Base-by-base conservation (phyloP, 2,113 vertebrate genomes). In the Podilymbus podiceps region DNA sequence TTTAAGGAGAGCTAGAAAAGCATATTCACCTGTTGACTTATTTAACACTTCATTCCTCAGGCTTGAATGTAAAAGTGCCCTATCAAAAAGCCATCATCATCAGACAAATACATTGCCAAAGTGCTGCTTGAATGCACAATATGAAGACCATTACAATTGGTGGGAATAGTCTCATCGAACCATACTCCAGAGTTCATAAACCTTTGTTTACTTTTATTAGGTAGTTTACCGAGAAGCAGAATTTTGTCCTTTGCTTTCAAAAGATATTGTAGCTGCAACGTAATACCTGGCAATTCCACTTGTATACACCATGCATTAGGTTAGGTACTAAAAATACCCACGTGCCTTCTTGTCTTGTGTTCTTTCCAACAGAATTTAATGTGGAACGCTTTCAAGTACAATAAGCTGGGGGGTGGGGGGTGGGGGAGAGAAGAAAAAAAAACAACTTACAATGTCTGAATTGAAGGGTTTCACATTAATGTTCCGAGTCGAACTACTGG, bases 361-460 rank as follows among this genome's bases (percentile, higher is more conserved):
- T 88, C 82, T 64, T 81, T 60, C 38, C 53, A 68, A 4, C 3
- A 58, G 68, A 53, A 58, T 53, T 63, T 53, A 33, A 28, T 19
- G 40, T 38, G 62, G 35, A 82, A 30, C 30, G 31, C 25, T 69
- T 69, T 52, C 15, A 62, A 69, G 17, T 30, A 13, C 53, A 46
- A 20, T 0, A 7, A 25, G 4, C 14, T n/a, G n/a, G n/a, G n/a
- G n/a, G n/a, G n/a, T n/a, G n/a, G n/a, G n/a, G n/a, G n/a, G n/a
- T n/a, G n/a, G 8, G 28, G 13, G 53, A 15, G 24, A 10, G 9
- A 30, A 31, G 28, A 15, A 28, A 25, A 58, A 20, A 47, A 16
- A 24, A 9, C 25, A 20, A 98, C 99, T 99, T 92, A 99, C 99
- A n/a, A 99, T 97, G 87, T 99, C 99, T 1, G 99, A 99, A 95